Conservation (phyloP, 2,888 invertebrate species). For the Drosophila diplacantha region DNA sequence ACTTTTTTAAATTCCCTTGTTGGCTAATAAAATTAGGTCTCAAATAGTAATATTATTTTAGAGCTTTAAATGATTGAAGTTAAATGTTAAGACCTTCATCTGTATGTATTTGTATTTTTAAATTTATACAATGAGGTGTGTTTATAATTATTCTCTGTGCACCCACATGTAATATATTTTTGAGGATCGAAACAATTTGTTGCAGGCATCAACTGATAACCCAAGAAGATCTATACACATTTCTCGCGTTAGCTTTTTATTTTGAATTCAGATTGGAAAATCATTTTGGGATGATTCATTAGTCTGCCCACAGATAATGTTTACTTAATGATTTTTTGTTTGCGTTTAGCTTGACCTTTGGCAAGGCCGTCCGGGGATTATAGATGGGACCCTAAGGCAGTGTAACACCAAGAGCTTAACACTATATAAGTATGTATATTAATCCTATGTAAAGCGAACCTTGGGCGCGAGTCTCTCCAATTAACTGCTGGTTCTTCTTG, state of each 20-base stretch:
- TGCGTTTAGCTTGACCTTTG: slow-evolving; percentile 22
- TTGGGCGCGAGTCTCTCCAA: slow-evolving; percentile 27
- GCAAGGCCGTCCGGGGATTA: slow-evolving; percentile 30
- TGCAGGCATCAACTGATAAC: slow-evolving; percentile 29
- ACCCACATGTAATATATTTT: not conserved
- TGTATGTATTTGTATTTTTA: no score
- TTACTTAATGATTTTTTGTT: slow-evolving; percentile 13
- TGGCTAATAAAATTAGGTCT: not conserved
- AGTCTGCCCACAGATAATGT: slow-evolving; percentile 5
- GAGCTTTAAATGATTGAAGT: no score
- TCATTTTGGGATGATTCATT: slow-evolving; percentile 26
- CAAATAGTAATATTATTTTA: not conserved
- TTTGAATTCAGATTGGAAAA: slow-evolving; percentile 9
- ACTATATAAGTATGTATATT: not conserved
- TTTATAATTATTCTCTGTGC: not conserved
- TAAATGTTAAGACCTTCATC: no score
- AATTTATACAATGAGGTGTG: no score
- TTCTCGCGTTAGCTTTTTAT: slow-evolving; percentile 4
- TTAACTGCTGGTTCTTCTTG: slow-evolving; percentile 20
- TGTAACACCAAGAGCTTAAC: slow-evolving; percentile 9
- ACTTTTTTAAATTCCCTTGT: not conserved
- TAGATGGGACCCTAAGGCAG: slow-evolving; percentile 22
- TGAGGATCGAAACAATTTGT: slow-evolving; percentile 12
- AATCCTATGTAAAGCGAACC: slow-evolving; percentile 38
- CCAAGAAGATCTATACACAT: not conserved